Conservation (phyloP, 53 echinoderm and acorn worm genomes). For the Mesocentrotus franciscanus region DNA sequence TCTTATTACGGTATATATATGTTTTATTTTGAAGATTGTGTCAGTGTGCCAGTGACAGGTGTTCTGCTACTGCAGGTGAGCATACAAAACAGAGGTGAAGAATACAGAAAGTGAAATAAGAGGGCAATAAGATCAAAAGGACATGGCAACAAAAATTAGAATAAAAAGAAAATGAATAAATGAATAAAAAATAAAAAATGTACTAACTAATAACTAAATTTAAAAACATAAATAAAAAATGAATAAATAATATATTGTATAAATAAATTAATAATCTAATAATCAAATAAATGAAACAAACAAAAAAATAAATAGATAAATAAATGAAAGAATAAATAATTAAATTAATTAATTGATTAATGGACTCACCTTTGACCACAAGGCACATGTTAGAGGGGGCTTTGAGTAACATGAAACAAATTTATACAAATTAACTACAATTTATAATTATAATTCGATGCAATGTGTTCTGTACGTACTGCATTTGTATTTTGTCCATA, state of each 20-base stretch:
- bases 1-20: no score
- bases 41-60: background rate
- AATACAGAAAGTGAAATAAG: background rate
- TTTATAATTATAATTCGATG: no score
- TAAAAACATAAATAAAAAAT: background rate
- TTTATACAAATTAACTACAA: background rate
- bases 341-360: background rate
- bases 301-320: background rate
- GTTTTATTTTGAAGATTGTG: background rate
- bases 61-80: background rate
- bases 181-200: no score
- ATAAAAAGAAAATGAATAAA: no score
- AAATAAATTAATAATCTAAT: background rate
- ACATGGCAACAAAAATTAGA: no score
- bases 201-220: no score
- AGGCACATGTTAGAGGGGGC: constrained; percentile 36
- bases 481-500: no score
- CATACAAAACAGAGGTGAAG: background rate
- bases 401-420: constrained; percentile 11
- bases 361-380: constrained; percentile 86
- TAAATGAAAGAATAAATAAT: background rate
- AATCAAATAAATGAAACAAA: background rate
- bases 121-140: no score
- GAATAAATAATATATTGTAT: background rate
- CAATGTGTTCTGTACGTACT: no score